Evolutionary conservation across 1,140 invertebrate species (phyloP), one percentile per base, ranked within the genome.

Genomic region (Eufriesea mexicana): DNA sequence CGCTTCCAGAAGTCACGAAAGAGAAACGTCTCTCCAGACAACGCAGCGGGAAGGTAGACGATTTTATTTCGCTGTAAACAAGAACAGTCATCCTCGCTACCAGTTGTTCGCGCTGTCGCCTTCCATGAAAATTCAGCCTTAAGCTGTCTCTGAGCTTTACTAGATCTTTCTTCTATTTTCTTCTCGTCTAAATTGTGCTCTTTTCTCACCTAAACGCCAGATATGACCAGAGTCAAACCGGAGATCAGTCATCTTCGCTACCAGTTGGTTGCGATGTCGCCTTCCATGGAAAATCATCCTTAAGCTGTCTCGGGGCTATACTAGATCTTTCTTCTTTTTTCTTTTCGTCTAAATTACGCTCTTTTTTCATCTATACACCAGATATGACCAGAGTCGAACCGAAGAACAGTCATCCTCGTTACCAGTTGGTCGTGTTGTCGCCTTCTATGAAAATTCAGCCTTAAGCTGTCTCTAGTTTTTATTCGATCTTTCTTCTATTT

Each of bases 1-100:
- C 87, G 86, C 86, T 86, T 87, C 82, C 90, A 91, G 85, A 90
- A 91, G 86, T 89, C 90, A 75, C 86, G 89, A 88, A 89, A 87
- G 84, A 88, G 86, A 78, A 81, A 79, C 68, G 42, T 51, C 71
- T 72, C 71, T 68, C 42, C 28, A 10, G 35, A 47, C 54, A 20
- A 42, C 49, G 35, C 35, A 35, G 35, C 42, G 35, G 55, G 8
- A 47, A 71, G 72, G 45, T 47, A 51, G 51, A 57, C 72, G 61
- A 35, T 67, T 67, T 57, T 67, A 57, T 67, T 49, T 55, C n/a
- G 23, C 51, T 35, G 45, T 45, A 51, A 25, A 6, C 51, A 45
- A 2, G 25, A 71, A 71, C n/a, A 59, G n/a, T 61, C 12, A n/a
- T 14, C n/a, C 5, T 7, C 2, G 14, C n/a, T 25, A 14, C 25